Conservation (phyloP, 1,140 invertebrate species). For the Laupala kohalensis region DNA sequence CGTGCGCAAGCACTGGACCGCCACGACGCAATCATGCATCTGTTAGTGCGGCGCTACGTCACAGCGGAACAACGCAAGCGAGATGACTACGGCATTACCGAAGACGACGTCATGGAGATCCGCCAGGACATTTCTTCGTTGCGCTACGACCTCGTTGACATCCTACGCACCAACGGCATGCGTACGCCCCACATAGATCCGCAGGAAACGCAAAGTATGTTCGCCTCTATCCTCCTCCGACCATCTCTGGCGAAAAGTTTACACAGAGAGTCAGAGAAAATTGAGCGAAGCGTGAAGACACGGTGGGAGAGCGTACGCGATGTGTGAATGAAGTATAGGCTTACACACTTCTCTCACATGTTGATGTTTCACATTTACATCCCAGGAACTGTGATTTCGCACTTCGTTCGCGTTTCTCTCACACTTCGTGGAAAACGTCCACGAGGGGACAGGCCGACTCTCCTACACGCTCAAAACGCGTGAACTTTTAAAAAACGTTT, state of each 20-base stretch:
- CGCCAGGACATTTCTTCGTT: constrained; percentile 83
- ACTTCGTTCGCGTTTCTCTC: too few relatives aligned
- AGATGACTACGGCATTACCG: constrained; percentile 76
- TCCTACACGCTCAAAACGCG: too few relatives aligned
- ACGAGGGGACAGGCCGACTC: too few relatives aligned
- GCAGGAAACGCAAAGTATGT: constrained; percentile 40
- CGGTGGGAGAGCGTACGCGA: too few relatives aligned
- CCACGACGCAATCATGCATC: constrained; percentile 62
- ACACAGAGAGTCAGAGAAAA: too few relatives aligned
- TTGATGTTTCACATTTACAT: too few relatives aligned
- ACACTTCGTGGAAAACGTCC: too few relatives aligned
- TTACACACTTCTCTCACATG: too few relatives aligned
- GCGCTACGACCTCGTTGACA: constrained; percentile 76
- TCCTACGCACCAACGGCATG: constrained; percentile 71
- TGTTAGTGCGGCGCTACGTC: constrained; percentile 67
- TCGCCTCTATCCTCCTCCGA: not conserved
- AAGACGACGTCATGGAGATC: constrained; percentile 93
- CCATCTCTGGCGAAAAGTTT: not conserved
- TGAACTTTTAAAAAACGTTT: too few relatives aligned
- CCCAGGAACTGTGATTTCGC: too few relatives aligned
- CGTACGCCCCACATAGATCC: constrained; percentile 53
- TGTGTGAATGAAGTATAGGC: too few relatives aligned
- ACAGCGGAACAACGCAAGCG: constrained; percentile 68
- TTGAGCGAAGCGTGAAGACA: too few relatives aligned
- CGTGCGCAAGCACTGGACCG: constrained; percentile 49